Conservation (phyloP, 2,113 vertebrate genomes). For the Tenrec ecaudatus region DNA sequence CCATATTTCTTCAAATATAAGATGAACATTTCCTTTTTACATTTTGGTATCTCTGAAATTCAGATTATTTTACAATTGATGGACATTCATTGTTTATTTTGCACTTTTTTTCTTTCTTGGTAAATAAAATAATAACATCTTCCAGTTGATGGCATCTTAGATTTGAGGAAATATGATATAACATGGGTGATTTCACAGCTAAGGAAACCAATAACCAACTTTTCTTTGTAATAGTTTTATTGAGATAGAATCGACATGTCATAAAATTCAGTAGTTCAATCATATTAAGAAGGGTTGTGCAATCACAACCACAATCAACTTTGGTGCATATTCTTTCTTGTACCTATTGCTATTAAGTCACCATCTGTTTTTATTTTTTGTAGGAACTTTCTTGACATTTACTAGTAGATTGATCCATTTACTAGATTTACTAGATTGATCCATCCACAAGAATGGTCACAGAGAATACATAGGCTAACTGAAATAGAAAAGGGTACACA, state of each 20-base stretch:
- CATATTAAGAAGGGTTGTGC: too few relatives aligned
- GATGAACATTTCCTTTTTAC: background rate
- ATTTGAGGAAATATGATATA: conserved; percentile 20
- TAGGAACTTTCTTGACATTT: conserved; percentile 71
- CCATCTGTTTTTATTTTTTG: conserved; percentile 71
- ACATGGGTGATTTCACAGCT: conserved; percentile 72
- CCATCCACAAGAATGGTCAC: conserved; percentile 63
- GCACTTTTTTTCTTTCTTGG: background rate
- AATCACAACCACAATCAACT: too few relatives aligned
- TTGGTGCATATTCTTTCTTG: too few relatives aligned
- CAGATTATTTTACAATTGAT: conserved; percentile 2
- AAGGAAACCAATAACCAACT: conserved; percentile 74
- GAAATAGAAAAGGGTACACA: too few relatives aligned
- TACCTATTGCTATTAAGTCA: too few relatives aligned
- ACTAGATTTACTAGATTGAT: conserved; percentile 83
- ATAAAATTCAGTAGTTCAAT: too few relatives aligned
- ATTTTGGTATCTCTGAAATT: conserved; percentile 57
- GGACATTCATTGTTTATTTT: background rate
- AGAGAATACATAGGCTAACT: too few relatives aligned
- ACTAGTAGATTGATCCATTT: conserved; percentile 81
- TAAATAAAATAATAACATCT: conserved; percentile 41
- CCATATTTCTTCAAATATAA: conserved; percentile 54
- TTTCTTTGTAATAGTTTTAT: too few relatives aligned
- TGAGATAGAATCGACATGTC: too few relatives aligned
- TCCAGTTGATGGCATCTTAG: conserved; percentile 25